Evolutionary conservation across 2,797 vertebrate species (phyloP).

Genomic region (Phalanger gymnotis): DNA sequence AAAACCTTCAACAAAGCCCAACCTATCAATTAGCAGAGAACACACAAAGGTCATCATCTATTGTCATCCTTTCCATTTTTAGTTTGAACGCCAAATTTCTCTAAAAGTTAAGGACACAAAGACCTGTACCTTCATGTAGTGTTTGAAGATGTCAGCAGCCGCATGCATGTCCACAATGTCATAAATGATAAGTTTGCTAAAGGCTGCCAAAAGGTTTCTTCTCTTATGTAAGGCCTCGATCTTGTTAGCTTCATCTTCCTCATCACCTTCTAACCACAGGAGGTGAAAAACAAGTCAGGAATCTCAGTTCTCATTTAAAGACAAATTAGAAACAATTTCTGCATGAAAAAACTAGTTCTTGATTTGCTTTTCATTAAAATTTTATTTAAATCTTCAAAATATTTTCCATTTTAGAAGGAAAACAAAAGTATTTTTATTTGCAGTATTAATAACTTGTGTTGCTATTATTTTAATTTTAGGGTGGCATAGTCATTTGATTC

Average conservation of each 20-base stretch:
- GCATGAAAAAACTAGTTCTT: slow-evolving; percentile 33
- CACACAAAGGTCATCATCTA: slow-evolving; percentile 19
- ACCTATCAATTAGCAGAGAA: slow-evolving; percentile 18
- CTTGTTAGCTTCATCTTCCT: slow-evolving; percentile 99
- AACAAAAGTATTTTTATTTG: slow-evolving; percentile 13
- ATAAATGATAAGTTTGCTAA: slow-evolving; percentile 99
- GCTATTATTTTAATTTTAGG: slow-evolving; percentile 21
- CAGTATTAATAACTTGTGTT: neutral
- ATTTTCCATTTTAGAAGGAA: slow-evolving; percentile 44
- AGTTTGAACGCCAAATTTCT: slow-evolving; percentile 38
- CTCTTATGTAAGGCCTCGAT: slow-evolving; percentile 99
- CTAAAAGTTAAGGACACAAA: slow-evolving; percentile 2
- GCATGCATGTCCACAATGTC: slow-evolving; percentile 99
- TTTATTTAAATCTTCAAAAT: slow-evolving; percentile 13
- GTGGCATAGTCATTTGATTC: neutral
- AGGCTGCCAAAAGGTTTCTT: slow-evolving; percentile 97
- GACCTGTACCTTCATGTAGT: slow-evolving; percentile 98
- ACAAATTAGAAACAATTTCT: slow-evolving; percentile 18
- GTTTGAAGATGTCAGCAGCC: slow-evolving; percentile 99
- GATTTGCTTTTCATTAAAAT: neutral
- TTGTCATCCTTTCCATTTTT: slow-evolving; percentile 36
- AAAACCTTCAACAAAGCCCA: slow-evolving; percentile 53
- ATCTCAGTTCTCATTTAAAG: slow-evolving; percentile 53
- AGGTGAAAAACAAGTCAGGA: slow-evolving; percentile 37
- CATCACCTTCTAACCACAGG: slow-evolving; percentile 93